phyloP scores from a whole-genome alignment of 1,140 invertebrate genomes.

The Physella acuta region DNA sequence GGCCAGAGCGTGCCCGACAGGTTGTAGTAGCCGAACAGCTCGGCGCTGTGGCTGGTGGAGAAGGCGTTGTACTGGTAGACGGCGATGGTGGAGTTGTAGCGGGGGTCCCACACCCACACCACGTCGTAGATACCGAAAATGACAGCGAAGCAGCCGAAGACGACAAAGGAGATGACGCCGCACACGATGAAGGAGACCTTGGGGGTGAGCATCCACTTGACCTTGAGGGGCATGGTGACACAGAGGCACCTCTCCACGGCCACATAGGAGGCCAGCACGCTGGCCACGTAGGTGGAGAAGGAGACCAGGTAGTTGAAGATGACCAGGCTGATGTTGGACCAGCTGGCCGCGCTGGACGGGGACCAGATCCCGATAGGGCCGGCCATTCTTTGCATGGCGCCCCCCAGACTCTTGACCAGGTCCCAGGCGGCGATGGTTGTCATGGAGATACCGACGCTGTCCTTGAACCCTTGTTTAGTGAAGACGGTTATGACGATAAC shows the following conservation, averaged over 20 bases:
- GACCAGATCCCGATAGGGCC: conserved; percentile 6
- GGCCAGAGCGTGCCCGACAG: conserved; percentile 23
- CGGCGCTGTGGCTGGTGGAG: background rate
- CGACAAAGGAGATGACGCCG: conserved; percentile 10
- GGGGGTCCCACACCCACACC: conserved; percentile 10
- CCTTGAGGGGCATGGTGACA: conserved; percentile 20
- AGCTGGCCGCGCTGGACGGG: background rate
- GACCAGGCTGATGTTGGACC: conserved; percentile 12
- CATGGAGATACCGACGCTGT: conserved; percentile 18
- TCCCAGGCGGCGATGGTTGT: conserved; percentile 17
- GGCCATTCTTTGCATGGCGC: conserved; percentile 9
- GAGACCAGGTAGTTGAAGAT: conserved; percentile 18
- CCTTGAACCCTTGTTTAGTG: conserved; percentile 24
- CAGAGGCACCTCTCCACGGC: conserved; percentile 24
- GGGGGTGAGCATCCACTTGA: conserved; percentile 22
- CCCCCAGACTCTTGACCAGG: conserved; percentile 12
- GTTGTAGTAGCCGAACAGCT: conserved; percentile 19
- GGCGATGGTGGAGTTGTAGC: conserved; percentile 6
- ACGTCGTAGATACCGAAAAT: conserved; percentile 25
- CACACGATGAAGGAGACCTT: conserved; percentile 7
- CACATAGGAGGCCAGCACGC: conserved; percentile 22
- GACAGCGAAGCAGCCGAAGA: conserved; percentile 19
- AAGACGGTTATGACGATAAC: conserved; percentile 20
- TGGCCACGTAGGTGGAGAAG: conserved; percentile 20
- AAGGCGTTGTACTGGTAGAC: conserved; percentile 17